Conservation (phyloP, 2,113 vertebrate genomes). For the Paralichthys olivaceus region DNA sequence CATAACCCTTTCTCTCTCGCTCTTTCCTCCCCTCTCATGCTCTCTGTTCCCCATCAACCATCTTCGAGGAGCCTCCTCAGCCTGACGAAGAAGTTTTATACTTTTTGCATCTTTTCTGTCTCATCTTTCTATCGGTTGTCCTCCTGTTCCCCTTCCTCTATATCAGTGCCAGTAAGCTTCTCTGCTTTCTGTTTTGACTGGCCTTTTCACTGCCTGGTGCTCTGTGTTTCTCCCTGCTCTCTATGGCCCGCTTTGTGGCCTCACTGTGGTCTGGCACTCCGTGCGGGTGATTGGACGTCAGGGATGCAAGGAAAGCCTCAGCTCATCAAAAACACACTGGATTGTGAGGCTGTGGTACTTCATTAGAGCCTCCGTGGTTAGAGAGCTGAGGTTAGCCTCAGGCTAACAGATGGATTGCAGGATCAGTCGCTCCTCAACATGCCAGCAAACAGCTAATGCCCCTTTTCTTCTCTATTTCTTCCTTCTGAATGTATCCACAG, state of each 20-base stretch:
- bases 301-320: slow-evolving; percentile 64
- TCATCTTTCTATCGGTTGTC: neutral
- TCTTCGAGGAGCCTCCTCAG: slow-evolving; percentile 29
- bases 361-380: slow-evolving; percentile 62
- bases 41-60: slow-evolving; percentile 35
- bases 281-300: slow-evolving; percentile 68
- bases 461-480: slow-evolving; percentile 32
- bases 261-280: slow-evolving; percentile 66
- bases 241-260: slow-evolving; percentile 50
- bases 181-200: slow-evolving; percentile 61
- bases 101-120: neutral
- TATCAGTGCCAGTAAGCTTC: slow-evolving; percentile 40
- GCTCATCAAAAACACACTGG: slow-evolving; percentile 66
- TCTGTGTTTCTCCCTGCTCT: slow-evolving; percentile 10
- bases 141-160: slow-evolving; percentile 2
- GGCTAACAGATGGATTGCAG: slow-evolving; percentile 64
- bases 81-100: slow-evolving; percentile 13
- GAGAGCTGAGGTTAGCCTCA: slow-evolving; percentile 59
- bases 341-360: slow-evolving; percentile 57
- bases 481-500: slow-evolving; percentile 1
- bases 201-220: slow-evolving; percentile 44
- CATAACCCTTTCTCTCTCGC: slow-evolving; percentile 56
- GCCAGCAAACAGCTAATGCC: slow-evolving; percentile 35
- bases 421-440: slow-evolving; percentile 54
- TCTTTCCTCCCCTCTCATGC: slow-evolving; percentile 13